These are phyloP conservation scores for Dascillus cervinus DNA, from an alignment of 2,888 invertebrate species.

Conservation along the genomic window DNA sequence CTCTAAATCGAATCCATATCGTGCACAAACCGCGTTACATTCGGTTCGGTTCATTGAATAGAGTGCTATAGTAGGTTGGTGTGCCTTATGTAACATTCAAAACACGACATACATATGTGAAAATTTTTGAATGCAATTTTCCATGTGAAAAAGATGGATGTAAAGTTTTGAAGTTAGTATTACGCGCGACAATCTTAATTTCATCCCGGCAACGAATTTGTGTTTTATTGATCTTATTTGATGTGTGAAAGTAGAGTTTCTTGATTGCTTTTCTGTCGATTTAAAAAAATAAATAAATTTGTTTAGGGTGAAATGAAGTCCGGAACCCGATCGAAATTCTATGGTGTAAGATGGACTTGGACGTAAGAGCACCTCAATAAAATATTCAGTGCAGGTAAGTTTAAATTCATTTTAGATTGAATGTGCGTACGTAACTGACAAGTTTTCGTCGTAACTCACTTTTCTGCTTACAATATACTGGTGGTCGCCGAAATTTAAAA, in stretches of 20 bases:
- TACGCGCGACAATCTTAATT: neutral
- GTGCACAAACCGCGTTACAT: conserved; percentile 32
- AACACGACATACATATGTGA: conserved; percentile 22
- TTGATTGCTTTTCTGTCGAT: too few relatives aligned
- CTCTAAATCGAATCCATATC: too few relatives aligned
- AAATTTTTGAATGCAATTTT: conserved; percentile 23
- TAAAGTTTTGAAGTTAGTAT: neutral
- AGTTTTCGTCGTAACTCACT: conserved; percentile 2
- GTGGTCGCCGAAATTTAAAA: too few relatives aligned
- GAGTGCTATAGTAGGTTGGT: conserved; percentile 30
- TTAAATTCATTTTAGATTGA: neutral
- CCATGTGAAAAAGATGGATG: conserved; percentile 10
- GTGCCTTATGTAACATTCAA: conserved; percentile 23
- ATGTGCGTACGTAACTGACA: neutral
- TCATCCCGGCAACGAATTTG: too few relatives aligned
- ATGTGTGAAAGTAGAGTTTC: too few relatives aligned
- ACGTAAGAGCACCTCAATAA: neutral
- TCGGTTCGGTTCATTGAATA: conserved; percentile 36
- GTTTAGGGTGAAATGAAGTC: too few relatives aligned
- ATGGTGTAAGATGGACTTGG: neutral
- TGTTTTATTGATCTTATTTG: too few relatives aligned
- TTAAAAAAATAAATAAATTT: too few relatives aligned
- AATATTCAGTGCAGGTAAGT: neutral
- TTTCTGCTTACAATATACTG: too few relatives aligned
- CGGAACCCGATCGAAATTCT: neutral